Evolutionary conservation across 2,113 vertebrate species (phyloP), one percentile per base, ranked within the genome.

Genomic region (Limanda limanda): DNA sequence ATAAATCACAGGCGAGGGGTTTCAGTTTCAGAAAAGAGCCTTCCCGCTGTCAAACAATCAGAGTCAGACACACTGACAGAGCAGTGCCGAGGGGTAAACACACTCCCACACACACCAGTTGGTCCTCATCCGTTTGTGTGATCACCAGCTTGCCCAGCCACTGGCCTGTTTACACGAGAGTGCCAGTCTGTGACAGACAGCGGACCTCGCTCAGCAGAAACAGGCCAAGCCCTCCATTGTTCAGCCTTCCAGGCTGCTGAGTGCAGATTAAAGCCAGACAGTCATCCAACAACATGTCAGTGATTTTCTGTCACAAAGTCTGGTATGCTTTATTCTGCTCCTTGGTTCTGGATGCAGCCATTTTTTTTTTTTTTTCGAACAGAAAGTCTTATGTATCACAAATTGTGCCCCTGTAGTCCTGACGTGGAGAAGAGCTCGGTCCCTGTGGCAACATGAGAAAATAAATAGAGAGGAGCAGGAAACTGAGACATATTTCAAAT

Each of bases 231-330:
- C 74, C 47, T 59, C 78, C 55, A 87, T 90, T 88, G 86, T 90
- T 87, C 77, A 56, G 58, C 24, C 70, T 83, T 77, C 67, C 85
- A 82, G 85, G 85, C 83, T 64, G 55, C 82, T 58, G 77, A 78
- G 67, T 2, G 7, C 72, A 90, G 78, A 93, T 92, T 74, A 92
- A 87, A 92, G 71, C 84, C 86, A 91, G 90, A 88, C 83, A 62
- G 72, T 81, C 83, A 64, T 66, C 78, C 66, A 42, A 77, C 76
- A 88, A 80, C 86, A 91, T 90, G 89, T 81, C 84, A 68, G 82
- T 91, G 59, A 80, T 90, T 77, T 91, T 84, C 68, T 74, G 79
- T 84, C 76, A 68, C 60, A 78, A 86, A 82, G 68, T 80, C 63
- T 85, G 87, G 70, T 81, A 79, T 87, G 83, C 86, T 89, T 83